Conservation (phyloP, 35 echinoderm and acorn worm genomes). For the Patiria miniata region DNA sequence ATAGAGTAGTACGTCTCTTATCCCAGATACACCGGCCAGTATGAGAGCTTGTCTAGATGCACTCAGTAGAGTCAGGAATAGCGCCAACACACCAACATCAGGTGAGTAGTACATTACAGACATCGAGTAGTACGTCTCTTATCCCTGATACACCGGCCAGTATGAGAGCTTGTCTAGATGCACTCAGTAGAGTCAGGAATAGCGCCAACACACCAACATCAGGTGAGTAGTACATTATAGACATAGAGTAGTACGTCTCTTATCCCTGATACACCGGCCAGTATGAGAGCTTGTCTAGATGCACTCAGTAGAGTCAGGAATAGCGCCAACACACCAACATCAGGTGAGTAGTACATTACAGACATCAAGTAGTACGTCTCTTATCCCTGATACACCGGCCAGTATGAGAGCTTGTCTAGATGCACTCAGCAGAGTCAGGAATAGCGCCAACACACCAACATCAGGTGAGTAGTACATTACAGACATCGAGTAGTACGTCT, state of each 20-base stretch:
- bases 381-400: constrained; percentile 80
- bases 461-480: too few relatives aligned
- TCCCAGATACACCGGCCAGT: constrained; percentile 74
- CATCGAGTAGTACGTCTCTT: constrained; percentile 48
- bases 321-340: not conserved
- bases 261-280: constrained; percentile 78
- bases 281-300: constrained; percentile 74
- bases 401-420: constrained; percentile 75
- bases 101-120: not conserved
- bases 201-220: not conserved
- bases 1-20: constrained; percentile 56
- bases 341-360: not conserved
- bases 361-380: too few relatives aligned
- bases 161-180: constrained; percentile 74
- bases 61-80: constrained; percentile 40
- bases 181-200: constrained; percentile 40
- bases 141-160: constrained; percentile 78
- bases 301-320: constrained; percentile 41
- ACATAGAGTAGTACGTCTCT: constrained; percentile 47
- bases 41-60: constrained; percentile 75
- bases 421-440: constrained; percentile 34
- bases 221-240: not conserved
- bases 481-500: too few relatives aligned
- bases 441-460: not conserved
- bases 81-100: not conserved